A percentile compares a stretch with the other conserved stretches of the same genome.
Conservation (phyloP, 2,113 vertebrate genomes). For the Baryphthengus martii region DNA sequence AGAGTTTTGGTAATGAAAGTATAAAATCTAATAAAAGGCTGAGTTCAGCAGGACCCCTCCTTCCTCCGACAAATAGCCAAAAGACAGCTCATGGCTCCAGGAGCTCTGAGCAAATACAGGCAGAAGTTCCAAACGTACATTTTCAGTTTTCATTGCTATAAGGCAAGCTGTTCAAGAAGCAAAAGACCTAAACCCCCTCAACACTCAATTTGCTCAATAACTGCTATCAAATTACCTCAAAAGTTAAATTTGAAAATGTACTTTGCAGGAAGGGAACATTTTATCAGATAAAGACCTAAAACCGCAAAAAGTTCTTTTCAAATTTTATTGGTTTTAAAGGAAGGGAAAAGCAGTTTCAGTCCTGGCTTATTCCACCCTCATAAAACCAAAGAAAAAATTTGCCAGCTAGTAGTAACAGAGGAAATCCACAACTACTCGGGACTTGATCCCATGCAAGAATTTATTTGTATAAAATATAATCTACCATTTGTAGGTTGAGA, state of each 20-base stretch:
- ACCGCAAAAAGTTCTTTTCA: background rate
- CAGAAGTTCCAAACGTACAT: background rate
- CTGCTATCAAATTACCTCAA: background rate
- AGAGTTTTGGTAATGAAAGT: background rate
- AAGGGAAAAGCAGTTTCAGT: fast-evolving
- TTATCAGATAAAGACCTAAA: background rate
- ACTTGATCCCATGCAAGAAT: background rate
- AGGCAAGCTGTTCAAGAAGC: background rate
- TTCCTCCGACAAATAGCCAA: background rate
- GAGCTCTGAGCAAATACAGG: background rate
- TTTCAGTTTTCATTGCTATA: background rate
- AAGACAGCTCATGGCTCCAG: background rate
- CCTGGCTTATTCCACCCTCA: background rate
- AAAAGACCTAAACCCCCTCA: background rate
- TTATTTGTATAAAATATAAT: background rate
- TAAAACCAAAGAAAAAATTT: background rate
- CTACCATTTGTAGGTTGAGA: background rate
- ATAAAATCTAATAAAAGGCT: background rate
- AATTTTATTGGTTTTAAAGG: background rate
- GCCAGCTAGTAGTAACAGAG: background rate
- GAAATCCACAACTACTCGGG: background rate
- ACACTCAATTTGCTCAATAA: background rate
- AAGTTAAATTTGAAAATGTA: background rate
- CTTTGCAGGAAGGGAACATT: background rate
- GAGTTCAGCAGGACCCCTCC: background rate